Conservation (phyloP, 2,113 vertebrate species). For the Tricholaema leucomelas region DNA sequence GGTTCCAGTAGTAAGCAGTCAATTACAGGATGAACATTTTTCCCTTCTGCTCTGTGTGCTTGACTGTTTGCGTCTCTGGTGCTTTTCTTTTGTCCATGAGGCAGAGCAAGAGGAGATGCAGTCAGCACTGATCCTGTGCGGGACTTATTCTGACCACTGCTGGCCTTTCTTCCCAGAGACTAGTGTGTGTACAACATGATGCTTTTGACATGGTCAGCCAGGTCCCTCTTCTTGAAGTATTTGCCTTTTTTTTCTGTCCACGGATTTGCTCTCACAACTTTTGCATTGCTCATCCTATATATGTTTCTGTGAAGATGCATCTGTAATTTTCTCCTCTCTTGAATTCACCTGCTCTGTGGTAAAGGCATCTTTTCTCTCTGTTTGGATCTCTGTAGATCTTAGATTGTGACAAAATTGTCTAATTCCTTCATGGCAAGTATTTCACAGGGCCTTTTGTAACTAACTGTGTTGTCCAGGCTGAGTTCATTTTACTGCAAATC, state of each 20-base stretch:
- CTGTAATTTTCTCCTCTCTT: background rate
- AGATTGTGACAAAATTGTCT: background rate
- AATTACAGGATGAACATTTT: slow-evolving; percentile 61
- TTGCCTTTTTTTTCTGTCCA: background rate
- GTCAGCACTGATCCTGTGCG: fast-evolving
- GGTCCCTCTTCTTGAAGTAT: background rate
- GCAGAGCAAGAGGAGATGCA: background rate
- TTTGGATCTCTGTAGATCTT: background rate
- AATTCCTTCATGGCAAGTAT: background rate
- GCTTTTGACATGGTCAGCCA: background rate
- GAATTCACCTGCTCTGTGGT: background rate
- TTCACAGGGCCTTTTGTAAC: background rate
- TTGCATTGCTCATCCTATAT: background rate
- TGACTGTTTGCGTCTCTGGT: background rate
- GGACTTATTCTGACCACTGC: background rate
- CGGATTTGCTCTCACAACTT: fast-evolving
- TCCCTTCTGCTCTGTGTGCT: background rate
- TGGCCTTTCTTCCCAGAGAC: background rate
- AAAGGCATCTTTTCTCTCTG: fast-evolving
- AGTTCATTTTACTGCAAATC: background rate
- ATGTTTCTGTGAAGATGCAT: background rate
- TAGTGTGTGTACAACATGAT: fast-evolving
- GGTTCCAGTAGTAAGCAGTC: slow-evolving; percentile 66
- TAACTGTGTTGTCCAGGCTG: background rate
- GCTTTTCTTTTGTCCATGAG: background rate